Base-by-base conservation (phyloP, 1,140 invertebrate genomes). In the Hestina assimilis region DNA sequence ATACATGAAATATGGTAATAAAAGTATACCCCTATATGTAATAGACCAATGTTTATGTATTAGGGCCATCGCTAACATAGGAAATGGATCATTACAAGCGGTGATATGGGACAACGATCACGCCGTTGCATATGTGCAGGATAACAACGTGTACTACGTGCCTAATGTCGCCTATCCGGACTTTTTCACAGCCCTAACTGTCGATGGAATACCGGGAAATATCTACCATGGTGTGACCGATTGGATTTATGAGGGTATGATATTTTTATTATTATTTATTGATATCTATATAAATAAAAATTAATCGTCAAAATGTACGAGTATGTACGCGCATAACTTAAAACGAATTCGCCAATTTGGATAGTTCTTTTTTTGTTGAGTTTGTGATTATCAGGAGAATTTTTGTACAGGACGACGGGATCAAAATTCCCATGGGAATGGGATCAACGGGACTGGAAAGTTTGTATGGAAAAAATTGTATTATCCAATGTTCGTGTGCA, bases 111-210 rank as follows among this genome's bases (percentile, higher is more conserved):
- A 92, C 1, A 78, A 73, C 0, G 91, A 90, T 6, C 92, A 93
- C 73, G 91, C 90, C 1, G 75, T 95, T 53, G 92, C 93, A 6
- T 95, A 94, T 72, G 94, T 97, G 0, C 89, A 92, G 59, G 89
- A 93, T 35, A 96, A 97, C 79, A 94, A 97, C 73, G 93, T 97
- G 48, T 96, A 92, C 76, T 94, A 94, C 68, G 75, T 89, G 47
- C 78, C 65, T 73, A 89, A 77, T 84, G 84, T 64, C 69, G 81
- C 46, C 81, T 81, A 41, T 80, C 85, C 80, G 65, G 80, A 63
- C 43, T 69, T n/a, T 63, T 82, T 69, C 29, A 75, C 29, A 26
- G 62, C 79, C 60, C 70, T 96, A 2, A 95, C 94, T 0, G 88
- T 74, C 8, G 90, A 91, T 53, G 93, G 93, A 1, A 71, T 89